phyloP scores from a whole-genome alignment of 1,140 invertebrate species.

The Maniola jurtina region DNA sequence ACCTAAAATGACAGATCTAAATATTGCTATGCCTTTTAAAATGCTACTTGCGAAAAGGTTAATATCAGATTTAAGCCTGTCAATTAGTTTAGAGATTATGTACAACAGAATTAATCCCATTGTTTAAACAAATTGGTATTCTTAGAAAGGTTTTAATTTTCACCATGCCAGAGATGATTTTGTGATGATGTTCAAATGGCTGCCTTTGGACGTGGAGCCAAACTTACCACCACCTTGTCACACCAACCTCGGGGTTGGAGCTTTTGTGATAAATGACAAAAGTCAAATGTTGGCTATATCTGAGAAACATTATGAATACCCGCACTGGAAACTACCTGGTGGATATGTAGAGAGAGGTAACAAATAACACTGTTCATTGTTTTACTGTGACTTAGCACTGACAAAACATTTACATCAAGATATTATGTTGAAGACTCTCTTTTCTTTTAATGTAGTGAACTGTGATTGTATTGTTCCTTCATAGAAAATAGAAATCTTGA shows the following conservation, averaged over 20 bases:
- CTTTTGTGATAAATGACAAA: conserved; percentile 88
- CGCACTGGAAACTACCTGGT: conserved; percentile 94
- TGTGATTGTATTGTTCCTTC: no score
- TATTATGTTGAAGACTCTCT: no score
- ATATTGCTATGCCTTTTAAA: no score
- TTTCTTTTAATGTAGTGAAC: no score
- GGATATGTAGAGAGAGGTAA: conserved; percentile 92
- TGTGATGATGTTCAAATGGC: conserved; percentile 90
- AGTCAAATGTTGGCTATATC: conserved; percentile 88
- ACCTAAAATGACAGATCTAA: no score
- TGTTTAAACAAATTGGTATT: conserved; percentile 42
- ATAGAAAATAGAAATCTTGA: no score
- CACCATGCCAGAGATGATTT: conserved; percentile 91
- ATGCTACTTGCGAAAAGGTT: no score
- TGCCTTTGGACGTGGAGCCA: conserved; percentile 78
- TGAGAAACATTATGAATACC: conserved; percentile 84
- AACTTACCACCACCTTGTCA: conserved; percentile 91
- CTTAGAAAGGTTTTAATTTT: conserved; percentile 90
- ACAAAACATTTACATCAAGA: no score
- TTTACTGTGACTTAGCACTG: no score
- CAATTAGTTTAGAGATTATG: background rate
- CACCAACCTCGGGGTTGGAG: conserved; percentile 93
- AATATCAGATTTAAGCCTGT: background rate
- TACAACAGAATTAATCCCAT: background rate
- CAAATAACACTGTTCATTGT: no score